A percentile compares a stretch with the other conserved stretches of the same genome.
Evolutionary conservation across 2,797 vertebrate species (phyloP).

Genomic region (Enteromius radiatus): DNA sequence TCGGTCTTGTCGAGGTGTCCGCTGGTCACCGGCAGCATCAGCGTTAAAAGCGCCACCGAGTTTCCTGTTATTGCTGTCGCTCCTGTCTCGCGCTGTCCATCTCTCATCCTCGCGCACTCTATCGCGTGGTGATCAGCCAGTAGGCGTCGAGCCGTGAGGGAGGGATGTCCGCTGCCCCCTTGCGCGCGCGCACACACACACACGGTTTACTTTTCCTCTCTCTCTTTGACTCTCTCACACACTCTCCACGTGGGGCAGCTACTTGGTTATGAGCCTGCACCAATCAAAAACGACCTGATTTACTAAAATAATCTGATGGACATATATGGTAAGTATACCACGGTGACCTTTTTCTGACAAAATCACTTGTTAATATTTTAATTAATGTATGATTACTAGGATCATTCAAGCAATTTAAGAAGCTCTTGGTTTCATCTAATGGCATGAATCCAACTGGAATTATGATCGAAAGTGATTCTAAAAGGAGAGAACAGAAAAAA

Average conservation of each 20-base stretch:
- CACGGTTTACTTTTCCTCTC: slow-evolving; percentile 6
- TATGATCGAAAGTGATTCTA: not conserved
- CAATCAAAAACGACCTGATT: slow-evolving; percentile 53
- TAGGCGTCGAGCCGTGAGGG: slow-evolving; percentile 67
- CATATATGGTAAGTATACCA: not conserved
- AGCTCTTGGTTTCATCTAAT: not conserved
- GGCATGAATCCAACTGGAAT: not conserved
- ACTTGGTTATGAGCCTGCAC: slow-evolving; percentile 35
- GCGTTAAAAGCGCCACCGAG: slow-evolving; percentile 61
- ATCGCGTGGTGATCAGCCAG: slow-evolving; percentile 72
- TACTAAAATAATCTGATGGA: slow-evolving; percentile 12
- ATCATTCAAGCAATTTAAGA: not conserved
- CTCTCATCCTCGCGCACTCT: slow-evolving; percentile 70
- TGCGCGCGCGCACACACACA: slow-evolving; percentile 5
- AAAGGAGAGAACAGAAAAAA: not conserved
- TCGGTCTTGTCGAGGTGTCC: slow-evolving; percentile 42
- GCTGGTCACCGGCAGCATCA: slow-evolving; percentile 64
- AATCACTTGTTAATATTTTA: not conserved
- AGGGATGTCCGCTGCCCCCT: slow-evolving; percentile 69
- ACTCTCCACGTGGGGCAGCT: slow-evolving; percentile 55
- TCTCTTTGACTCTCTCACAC: slow-evolving; percentile 29
- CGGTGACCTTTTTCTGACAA: too few species aligned
- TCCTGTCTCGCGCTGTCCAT: slow-evolving; percentile 63
- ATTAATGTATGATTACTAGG: not conserved
- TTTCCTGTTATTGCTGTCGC: slow-evolving; percentile 67